Base-by-base conservation (phyloP, 2,797 vertebrate species). In the Catostomus latipinnis region DNA sequence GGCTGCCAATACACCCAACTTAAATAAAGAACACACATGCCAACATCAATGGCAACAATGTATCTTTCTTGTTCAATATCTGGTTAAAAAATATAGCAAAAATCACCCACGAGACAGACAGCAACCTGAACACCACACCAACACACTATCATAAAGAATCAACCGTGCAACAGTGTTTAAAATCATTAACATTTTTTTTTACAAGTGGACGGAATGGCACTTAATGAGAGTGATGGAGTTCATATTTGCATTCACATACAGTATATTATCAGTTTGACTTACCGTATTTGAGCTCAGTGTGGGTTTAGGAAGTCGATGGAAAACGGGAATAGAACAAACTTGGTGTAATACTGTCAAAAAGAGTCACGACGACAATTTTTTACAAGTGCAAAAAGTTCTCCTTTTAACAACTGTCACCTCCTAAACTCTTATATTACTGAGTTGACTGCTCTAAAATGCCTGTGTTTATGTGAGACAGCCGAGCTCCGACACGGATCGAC, bases 401-500 rank as follows among this genome's bases (percentile, higher is more conserved):
- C 56, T 66, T 22, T 14, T 22, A 22, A 22, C 11, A 60, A 72
- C 45, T 9, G 56, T 72, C 16, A 72, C 45, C 54, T 60, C 14
- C 13, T 49, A 48, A 49, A 60, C 71, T 13, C 1, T 56, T 45
- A 45, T 22, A 22, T 22, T 60, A 4, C 22, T 16, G 7, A 22
- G 14, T 6, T 13, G 56, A 49, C 8, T 9, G 14, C 5, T 60
- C 71, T 45, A 45, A 63, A 80, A 54, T 56, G 69, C 56, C 9
- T n/a, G 22, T 49, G 48, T 34, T 34, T 34, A 34, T 34, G 4
- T 34, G 34, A 34, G 34, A 34, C 34, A 34, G 2, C 34, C 34
- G 3, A 34, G 34, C 34, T 34, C 34, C 34, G 34, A 34, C 34
- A 34, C 34, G 34, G 34, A 34, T 34, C 81, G 77, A 84, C 71